Evolutionary conservation across 2,888 invertebrate species (phyloP).

Genomic region (Athalia rosae): DNA sequence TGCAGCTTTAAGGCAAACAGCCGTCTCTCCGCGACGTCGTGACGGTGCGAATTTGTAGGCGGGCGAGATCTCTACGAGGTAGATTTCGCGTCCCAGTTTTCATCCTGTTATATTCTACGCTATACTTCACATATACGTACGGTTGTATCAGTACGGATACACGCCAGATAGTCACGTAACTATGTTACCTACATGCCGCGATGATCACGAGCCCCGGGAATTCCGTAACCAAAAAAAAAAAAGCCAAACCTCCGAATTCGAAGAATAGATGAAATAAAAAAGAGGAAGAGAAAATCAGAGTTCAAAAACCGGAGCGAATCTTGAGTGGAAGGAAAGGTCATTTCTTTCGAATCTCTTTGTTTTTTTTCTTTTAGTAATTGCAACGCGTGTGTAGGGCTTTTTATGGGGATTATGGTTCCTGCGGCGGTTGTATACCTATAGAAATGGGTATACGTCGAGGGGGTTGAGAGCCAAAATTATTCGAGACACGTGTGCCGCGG

Average conservation of each 20-base stretch:
- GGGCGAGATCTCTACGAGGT: neutral
- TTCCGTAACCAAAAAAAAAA: neutral
- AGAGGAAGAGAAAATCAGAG: neutral
- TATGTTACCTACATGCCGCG: slow-evolving; percentile 1
- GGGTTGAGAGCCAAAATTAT: slow-evolving; percentile 31
- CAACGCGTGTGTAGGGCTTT: no score
- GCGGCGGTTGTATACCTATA: neutral
- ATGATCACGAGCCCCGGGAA: neutral
- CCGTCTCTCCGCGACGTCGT: slow-evolving; percentile 20
- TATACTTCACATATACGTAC: neutral
- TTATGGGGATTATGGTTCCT: no score
- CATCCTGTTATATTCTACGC: neutral
- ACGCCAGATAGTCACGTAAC: slow-evolving; percentile 22
- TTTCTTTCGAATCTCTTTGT: no score
- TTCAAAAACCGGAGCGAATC: neutral
- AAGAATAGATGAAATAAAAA: neutral
- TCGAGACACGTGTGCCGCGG: slow-evolving; percentile 37
- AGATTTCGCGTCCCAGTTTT: slow-evolving; percentile 26
- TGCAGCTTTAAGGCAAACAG: slow-evolving; percentile 43
- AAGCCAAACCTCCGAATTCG: no score
- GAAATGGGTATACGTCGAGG: neutral
- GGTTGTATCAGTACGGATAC: neutral
- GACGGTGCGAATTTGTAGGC: slow-evolving; percentile 13
- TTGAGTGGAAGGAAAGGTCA: neutral
- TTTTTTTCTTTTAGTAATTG: no score